Conservation (phyloP, 1,140 invertebrate species). For the Drosophila athabasca region DNA sequence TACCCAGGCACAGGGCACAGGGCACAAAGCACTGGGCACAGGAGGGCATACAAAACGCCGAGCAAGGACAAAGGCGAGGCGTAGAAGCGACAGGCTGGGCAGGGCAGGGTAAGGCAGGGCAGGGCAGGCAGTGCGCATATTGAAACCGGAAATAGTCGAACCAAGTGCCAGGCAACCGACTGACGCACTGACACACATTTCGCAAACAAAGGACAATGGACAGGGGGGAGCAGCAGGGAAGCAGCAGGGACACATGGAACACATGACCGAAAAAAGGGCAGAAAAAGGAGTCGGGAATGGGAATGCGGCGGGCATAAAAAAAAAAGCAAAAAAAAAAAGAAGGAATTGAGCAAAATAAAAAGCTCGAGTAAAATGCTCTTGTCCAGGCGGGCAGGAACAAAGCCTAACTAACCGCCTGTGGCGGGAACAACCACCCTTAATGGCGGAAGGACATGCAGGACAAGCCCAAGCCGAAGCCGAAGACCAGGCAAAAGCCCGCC, state of each 20-base stretch:
- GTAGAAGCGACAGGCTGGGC: neutral
- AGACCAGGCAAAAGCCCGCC: slow-evolving; percentile 22
- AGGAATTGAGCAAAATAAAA: slow-evolving; percentile 61
- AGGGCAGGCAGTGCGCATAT: slow-evolving; percentile 65
- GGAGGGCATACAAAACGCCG: neutral
- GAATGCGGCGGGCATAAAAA: neutral
- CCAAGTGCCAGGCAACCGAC: slow-evolving; percentile 78
- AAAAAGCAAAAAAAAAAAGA: slow-evolving; percentile 40
- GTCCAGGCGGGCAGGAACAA: slow-evolving; percentile 58
- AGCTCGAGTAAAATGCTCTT: slow-evolving; percentile 80
- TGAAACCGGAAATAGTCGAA: slow-evolving; percentile 79
- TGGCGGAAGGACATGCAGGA: slow-evolving; percentile 74
- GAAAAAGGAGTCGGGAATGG: slow-evolving; percentile 29
- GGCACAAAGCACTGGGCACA: too few relatives aligned
- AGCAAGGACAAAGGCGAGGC: slow-evolving; percentile 39
- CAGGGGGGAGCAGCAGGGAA: slow-evolving; percentile 12
- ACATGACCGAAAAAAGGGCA: slow-evolving; percentile 37
- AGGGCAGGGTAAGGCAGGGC: too few relatives aligned
- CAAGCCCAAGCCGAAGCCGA: slow-evolving; percentile 25
- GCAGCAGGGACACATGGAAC: slow-evolving; percentile 16
- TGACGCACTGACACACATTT: slow-evolving; percentile 81
- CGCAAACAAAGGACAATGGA: slow-evolving; percentile 77
- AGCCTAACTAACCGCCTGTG: slow-evolving; percentile 74
- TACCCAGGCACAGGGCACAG: slow-evolving; percentile 23
- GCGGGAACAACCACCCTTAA: slow-evolving; percentile 71